Evolutionary conservation across 2,888 invertebrate genomes (phyloP).

Genomic region (Limulus polyphemus): DNA sequence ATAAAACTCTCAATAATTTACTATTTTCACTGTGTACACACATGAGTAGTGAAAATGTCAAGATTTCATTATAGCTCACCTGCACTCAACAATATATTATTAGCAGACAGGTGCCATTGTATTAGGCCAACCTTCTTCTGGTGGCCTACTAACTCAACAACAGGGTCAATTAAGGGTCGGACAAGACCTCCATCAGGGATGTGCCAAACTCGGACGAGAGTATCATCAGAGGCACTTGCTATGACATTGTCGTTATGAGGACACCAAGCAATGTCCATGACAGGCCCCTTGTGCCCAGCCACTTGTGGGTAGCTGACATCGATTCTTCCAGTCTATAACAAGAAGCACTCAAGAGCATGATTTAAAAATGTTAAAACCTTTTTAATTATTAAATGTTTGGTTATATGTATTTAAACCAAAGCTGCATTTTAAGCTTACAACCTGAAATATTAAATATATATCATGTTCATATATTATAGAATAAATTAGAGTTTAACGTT

Average conservation of each 20-base stretch:
- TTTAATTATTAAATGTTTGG: too few species aligned
- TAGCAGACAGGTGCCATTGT: slow-evolving; percentile 86
- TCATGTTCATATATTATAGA: too few species aligned
- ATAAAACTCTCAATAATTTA: too few species aligned
- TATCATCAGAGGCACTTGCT: slow-evolving; percentile 88
- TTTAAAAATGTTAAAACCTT: too few species aligned
- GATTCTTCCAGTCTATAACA: slow-evolving; percentile 63
- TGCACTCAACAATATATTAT: slow-evolving; percentile 78
- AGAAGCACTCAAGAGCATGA: too few species aligned
- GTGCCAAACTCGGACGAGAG: slow-evolving; percentile 84
- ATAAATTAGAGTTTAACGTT: too few species aligned
- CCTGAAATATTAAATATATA: too few species aligned
- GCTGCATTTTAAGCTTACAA: too few species aligned
- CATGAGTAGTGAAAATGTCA: too few species aligned
- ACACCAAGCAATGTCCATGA: slow-evolving; percentile 88
- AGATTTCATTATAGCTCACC: slow-evolving; percentile 39
- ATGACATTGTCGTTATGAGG: slow-evolving; percentile 94
- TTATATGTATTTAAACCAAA: too few species aligned
- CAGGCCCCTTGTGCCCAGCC: slow-evolving; percentile 84
- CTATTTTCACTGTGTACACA: too few species aligned
- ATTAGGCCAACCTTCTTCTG: slow-evolving; percentile 79
- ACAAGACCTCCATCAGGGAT: slow-evolving; percentile 79
- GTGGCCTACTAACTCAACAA: slow-evolving; percentile 77
- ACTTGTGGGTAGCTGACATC: slow-evolving; percentile 62
- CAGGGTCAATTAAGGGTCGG: slow-evolving; percentile 63